These are phyloP conservation scores for Anabacerthia variegaticeps DNA, from an alignment of 2,797 vertebrate species.

Conservation along the genomic window DNA sequence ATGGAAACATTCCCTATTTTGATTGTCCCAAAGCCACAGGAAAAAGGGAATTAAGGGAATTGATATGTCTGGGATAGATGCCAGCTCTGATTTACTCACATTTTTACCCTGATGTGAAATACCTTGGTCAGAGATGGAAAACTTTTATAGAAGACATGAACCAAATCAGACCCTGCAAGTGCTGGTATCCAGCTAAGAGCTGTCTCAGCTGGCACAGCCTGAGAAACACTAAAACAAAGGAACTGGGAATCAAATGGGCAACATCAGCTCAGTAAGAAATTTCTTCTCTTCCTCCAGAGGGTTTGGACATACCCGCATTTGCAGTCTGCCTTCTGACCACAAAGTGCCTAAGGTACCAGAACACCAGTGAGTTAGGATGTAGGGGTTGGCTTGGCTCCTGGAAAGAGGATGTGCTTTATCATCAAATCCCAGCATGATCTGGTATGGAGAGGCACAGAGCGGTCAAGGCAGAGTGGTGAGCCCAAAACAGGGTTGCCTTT, in stretches of 20 bases:
- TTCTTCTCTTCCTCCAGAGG: not conserved
- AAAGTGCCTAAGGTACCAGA: slow-evolving; percentile 54
- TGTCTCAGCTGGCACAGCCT: not conserved
- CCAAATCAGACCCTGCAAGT: slow-evolving; percentile 44
- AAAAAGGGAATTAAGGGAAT: slow-evolving; percentile 70
- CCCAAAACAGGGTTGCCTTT: slow-evolving; percentile 53
- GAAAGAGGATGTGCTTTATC: slow-evolving; percentile 67
- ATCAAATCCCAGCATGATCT: slow-evolving; percentile 63
- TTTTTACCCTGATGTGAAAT: slow-evolving; percentile 78
- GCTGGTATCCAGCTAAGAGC: slow-evolving; percentile 30
- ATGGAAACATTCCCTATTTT: slow-evolving; percentile 75
- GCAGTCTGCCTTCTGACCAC: slow-evolving; percentile 47
- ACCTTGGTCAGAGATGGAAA: slow-evolving; percentile 75
- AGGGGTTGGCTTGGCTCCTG: slow-evolving; percentile 55
- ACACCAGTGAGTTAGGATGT: slow-evolving; percentile 47
- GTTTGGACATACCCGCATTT: not conserved
- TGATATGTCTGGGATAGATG: slow-evolving; percentile 74
- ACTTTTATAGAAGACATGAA: slow-evolving; percentile 68
- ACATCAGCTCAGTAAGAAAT: not conserved
- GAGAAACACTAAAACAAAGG: slow-evolving; percentile 18
- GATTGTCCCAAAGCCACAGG: slow-evolving; percentile 78
- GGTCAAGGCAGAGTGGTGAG: slow-evolving; percentile 34
- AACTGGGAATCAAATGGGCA: not conserved
- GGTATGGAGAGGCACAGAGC: slow-evolving; percentile 25
- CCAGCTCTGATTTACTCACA: slow-evolving; percentile 77